Base-by-base conservation (phyloP, 1,140 invertebrate genomes). In the Lucilia sericata region DNA sequence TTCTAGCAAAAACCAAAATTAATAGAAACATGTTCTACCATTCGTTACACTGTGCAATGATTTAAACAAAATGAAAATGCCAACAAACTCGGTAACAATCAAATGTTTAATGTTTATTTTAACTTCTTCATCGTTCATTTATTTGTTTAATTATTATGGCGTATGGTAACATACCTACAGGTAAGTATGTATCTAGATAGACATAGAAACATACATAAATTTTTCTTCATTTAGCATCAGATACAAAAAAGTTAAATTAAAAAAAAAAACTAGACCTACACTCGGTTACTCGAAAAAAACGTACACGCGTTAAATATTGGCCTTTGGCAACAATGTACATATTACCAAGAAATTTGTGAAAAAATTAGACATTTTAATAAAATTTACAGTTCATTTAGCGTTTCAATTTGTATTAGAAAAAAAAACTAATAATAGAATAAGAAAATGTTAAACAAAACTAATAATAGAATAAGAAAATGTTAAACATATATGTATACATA, bases 71-170 rank as follows among this genome's bases (percentile, higher is more conserved):
- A 60, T 30, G 14, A 60, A n/a, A 17, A n/a, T 60, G 13, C 55
- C 55, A 60, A 60, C 55, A 17, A 60, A n/a, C 55, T 60, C 14
- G 55, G 14, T 17, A 60, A 60, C 55, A 60, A 60, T n/a, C 7
- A 60, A 60, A 60, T 60, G 55, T 60, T 60, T 42, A 17, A 17
- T 17, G 13, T 60, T 60, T 14, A 42, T 60, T 60, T 60, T 60
- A 8, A 21, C 19, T 70, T 21, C 65, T 12, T 12, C 12, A 17
- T 55, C 51, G 12, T 55, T 55, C 17, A 21, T 70, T 70, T 70
- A 21, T 70, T 21, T 70, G n/a, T 21, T 70, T 70, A 70, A 70
- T 70, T 9, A 70, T n/a, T 70, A 70, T 19, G 21, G 65, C 65
- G 65, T 70, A 70, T 70, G 65, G 21, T 8, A 70, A 70, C 65